Conservation (phyloP, 2,113 vertebrate genomes). For the Leptodactylus fuscus region DNA sequence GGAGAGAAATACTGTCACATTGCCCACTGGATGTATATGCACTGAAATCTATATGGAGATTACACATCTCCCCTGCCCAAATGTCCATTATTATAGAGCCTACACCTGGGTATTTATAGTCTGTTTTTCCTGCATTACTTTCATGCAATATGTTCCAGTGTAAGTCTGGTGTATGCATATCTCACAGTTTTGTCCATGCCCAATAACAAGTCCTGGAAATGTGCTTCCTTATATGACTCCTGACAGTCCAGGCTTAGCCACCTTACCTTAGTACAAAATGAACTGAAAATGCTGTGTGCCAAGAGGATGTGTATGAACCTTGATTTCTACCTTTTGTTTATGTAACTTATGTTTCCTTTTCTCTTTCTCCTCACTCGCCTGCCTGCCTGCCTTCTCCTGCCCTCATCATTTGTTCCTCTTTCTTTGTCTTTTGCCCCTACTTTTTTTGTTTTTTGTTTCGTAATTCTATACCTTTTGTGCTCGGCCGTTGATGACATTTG, state of each 20-base stretch:
- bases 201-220: not conserved
- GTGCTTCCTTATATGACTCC: not conserved
- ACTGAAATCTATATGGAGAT: too few relatives aligned
- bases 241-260: not conserved
- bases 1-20: too few relatives aligned
- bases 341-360: slow-evolving; percentile 73
- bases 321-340: slow-evolving; percentile 65
- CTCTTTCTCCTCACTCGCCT: slow-evolving; percentile 54
- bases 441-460: slow-evolving; percentile 51
- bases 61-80: too few relatives aligned
- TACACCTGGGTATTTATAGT: too few relatives aligned
- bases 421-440: slow-evolving; percentile 59
- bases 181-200: not conserved
- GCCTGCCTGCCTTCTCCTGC: slow-evolving; percentile 44
- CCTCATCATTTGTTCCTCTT: slow-evolving; percentile 8
- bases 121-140: too few relatives aligned
- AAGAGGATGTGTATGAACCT: slow-evolving; percentile 64
- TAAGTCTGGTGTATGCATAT: too few relatives aligned
- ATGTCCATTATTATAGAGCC: too few relatives aligned
- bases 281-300: slow-evolving; percentile 27
- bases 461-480: slow-evolving; percentile 49
- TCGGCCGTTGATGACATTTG: slow-evolving; percentile 70
- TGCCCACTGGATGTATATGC: too few relatives aligned
- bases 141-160: too few relatives aligned
- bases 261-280: not conserved